These are phyloP conservation scores for Masnerella sp. DNA, from an alignment of 2,888 invertebrate species.

Conservation along the genomic window DNA sequence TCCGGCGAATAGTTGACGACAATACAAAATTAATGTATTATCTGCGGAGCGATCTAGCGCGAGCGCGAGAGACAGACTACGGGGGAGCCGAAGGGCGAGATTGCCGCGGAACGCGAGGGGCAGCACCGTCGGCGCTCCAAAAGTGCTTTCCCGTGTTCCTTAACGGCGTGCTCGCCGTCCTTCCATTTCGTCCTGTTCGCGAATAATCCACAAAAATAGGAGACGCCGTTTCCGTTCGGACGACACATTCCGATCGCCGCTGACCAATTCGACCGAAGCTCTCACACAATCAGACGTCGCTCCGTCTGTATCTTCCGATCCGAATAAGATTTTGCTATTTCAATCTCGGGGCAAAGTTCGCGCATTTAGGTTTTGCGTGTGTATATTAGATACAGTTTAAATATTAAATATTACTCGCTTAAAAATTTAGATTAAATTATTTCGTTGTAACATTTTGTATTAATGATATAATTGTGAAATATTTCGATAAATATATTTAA, in stretches of 20 bases:
- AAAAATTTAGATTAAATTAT: no score
- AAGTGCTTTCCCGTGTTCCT: constrained; percentile 78
- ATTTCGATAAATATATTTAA: no score
- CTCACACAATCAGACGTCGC: constrained; percentile 2
- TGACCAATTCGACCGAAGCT: constrained; percentile 41
- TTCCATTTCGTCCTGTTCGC: constrained; percentile 61
- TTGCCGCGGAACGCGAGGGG: constrained; percentile 54
- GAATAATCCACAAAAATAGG: constrained; percentile 67
- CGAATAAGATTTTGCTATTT: constrained; percentile 27
- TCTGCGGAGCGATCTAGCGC: constrained; percentile 68
- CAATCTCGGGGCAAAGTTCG: no score
- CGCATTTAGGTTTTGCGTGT: no score
- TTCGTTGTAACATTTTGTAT: no score
- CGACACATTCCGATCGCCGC: constrained; percentile 55
- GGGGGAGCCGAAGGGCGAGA: constrained; percentile 32
- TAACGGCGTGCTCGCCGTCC: constrained; percentile 71
- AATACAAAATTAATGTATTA: constrained; percentile 75
- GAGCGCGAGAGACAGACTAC: constrained; percentile 23
- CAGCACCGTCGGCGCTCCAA: constrained; percentile 72
- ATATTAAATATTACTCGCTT: no score
- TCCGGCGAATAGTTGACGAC: constrained; percentile 65
- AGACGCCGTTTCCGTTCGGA: constrained; percentile 54
- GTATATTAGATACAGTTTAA: no score
- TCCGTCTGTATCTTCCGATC: constrained; percentile 10
- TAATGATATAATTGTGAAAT: no score